phyloP scores from a whole-genome alignment of 2,113 vertebrate genomes.

The Syrrhaptes paradoxus region DNA sequence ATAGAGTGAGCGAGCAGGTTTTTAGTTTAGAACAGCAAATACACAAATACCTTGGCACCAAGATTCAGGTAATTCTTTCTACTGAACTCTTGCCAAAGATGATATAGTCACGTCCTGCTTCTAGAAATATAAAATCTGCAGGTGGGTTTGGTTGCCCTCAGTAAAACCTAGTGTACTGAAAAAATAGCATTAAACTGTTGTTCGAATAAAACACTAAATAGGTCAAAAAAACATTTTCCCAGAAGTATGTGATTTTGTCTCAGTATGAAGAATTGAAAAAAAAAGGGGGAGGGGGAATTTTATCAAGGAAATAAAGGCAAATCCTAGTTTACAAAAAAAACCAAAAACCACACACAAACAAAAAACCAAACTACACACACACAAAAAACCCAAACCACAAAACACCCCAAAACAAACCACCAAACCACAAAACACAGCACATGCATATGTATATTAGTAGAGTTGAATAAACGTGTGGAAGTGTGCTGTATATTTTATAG shows the following conservation, averaged over 20 bases:
- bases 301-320: neutral
- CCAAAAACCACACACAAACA: neutral
- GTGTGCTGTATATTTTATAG: neutral
- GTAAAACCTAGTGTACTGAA: neutral
- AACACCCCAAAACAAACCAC: neutral
- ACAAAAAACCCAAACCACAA: neutral
- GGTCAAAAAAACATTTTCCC: neutral
- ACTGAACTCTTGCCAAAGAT: slow-evolving; percentile 50
- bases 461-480: neutral
- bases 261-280: neutral
- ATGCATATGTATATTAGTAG: neutral
- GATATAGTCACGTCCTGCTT: neutral
- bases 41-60: neutral
- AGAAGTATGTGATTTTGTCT: neutral
- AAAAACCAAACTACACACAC: neutral
- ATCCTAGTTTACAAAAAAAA: neutral
- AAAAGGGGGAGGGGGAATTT: neutral
- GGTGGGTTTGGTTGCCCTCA: neutral
- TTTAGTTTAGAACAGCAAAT: slow-evolving; percentile 65
- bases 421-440: neutral
- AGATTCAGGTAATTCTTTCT: slow-evolving; percentile 47
- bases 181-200: neutral
- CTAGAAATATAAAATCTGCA: neutral
- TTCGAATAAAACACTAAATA: neutral
- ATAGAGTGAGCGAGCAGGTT: neutral